A percentile compares a stretch with the other conserved stretches of the same genome.
phyloP scores from a whole-genome alignment of 2,888 invertebrate genomes.

The Scotopteryx bipunctaria region DNA sequence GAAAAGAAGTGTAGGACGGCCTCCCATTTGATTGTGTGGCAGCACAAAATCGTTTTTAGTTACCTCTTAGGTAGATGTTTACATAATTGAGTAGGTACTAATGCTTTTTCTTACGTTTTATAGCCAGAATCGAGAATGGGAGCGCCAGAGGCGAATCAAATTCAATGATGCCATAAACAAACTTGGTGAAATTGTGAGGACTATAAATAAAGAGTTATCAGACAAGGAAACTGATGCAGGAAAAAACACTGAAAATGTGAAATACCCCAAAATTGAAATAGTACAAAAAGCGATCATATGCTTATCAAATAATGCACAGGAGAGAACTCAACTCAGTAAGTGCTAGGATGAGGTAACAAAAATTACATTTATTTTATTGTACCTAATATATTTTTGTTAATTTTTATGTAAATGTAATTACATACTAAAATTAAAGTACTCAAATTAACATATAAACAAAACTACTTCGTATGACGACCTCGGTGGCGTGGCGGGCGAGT shows the following conservation, averaged over 20 bases:
- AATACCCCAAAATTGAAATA: conserved; percentile 74
- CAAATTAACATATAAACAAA: too few species aligned
- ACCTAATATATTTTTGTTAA: too few species aligned
- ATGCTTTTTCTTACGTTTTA: conserved; percentile 36
- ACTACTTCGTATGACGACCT: too few species aligned
- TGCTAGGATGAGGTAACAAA: conserved; percentile 26
- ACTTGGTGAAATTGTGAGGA: conserved; percentile 67
- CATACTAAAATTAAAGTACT: background rate
- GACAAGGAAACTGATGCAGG: conserved; percentile 29
- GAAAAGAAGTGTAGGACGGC: too few species aligned
- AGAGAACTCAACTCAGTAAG: conserved; percentile 74
- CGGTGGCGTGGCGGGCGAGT: too few species aligned
- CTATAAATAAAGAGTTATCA: conserved; percentile 49
- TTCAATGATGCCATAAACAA: conserved; percentile 81
- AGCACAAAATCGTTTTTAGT: too few species aligned
- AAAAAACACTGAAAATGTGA: conserved; percentile 60
- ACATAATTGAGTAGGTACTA: too few species aligned
- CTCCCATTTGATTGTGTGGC: too few species aligned
- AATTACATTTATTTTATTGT: background rate
- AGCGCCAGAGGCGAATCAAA: conserved; percentile 86
- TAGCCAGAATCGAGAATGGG: conserved; percentile 87
- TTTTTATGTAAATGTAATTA: too few species aligned
- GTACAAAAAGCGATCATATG: conserved; percentile 72
- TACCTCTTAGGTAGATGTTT: too few species aligned
- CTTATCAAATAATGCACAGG: conserved; percentile 58